A percentile compares a stretch with the other conserved stretches of the same genome.
Conservation (phyloP, 1,140 invertebrate species). For the Cecropterus lyciades region DNA sequence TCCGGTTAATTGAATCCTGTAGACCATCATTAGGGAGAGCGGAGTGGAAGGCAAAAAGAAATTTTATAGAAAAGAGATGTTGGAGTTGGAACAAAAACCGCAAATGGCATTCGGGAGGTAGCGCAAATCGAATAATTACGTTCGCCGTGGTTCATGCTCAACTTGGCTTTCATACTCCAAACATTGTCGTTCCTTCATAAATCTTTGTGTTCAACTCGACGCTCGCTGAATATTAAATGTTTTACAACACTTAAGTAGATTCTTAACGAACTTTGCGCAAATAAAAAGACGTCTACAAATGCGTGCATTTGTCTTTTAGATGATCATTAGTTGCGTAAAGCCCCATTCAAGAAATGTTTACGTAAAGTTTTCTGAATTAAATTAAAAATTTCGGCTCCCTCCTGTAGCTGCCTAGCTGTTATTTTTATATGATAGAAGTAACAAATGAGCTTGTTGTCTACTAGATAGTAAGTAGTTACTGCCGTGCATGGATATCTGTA, state of each 20-base stretch:
- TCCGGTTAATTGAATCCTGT: conserved; percentile 77
- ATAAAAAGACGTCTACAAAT: conserved; percentile 44
- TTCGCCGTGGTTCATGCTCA: conserved; percentile 45
- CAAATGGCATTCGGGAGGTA: conserved; percentile 66
- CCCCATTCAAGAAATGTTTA: not conserved
- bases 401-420: too few relatives aligned
- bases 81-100: conserved; percentile 70
- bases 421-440: too few relatives aligned
- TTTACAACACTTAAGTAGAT: conserved; percentile 63
- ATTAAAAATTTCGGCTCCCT: not conserved
- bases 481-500: too few relatives aligned
- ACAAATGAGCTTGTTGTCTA: too few relatives aligned
- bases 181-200: conserved; percentile 57
- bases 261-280: conserved; percentile 58
- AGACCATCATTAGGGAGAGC: conserved; percentile 70
- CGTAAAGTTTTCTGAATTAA: conserved; percentile 4
- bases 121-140: conserved; percentile 68
- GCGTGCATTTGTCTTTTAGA: conserved; percentile 27
- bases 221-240: conserved; percentile 61
- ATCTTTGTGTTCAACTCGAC: conserved; percentile 57
- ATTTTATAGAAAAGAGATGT: conserved; percentile 63
- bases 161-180: conserved; percentile 64
- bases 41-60: conserved; percentile 63
- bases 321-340: conserved; percentile 12
- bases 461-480: too few relatives aligned